These are phyloP conservation scores for Leucophenga maculata DNA, from an alignment of 2,888 invertebrate species.

Conservation along the genomic window DNA sequence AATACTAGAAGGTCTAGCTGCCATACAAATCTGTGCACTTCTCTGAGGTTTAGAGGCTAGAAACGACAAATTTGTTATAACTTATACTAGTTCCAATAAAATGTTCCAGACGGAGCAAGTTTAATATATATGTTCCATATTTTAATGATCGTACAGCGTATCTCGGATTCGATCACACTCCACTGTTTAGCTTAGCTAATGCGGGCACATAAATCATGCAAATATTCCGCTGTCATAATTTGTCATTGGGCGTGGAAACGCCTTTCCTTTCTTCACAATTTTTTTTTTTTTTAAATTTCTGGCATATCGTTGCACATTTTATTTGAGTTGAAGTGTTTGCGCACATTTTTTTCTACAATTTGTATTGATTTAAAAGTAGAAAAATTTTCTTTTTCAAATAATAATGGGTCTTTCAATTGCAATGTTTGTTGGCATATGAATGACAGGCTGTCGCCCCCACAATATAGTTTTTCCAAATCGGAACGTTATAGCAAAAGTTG, in stretches of 20 bases:
- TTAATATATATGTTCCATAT: too few species aligned
- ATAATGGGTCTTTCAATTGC: not conserved
- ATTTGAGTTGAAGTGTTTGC: not conserved
- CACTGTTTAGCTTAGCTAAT: not conserved
- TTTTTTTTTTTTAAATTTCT: not conserved
- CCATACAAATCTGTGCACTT: too few species aligned
- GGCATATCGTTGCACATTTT: not conserved
- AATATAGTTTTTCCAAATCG: too few species aligned
- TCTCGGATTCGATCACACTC: too few species aligned
- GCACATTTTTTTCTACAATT: not conserved
- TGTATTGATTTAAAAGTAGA: not conserved
- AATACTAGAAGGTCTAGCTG: too few species aligned
- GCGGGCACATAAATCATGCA: constrained; percentile 61
- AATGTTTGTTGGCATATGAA: too few species aligned
- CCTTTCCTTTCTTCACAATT: constrained; percentile 44
- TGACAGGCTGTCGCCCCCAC: too few species aligned
- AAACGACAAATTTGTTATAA: too few species aligned
- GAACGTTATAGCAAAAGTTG: not conserved
- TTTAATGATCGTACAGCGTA: too few species aligned
- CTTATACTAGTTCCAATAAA: too few species aligned
- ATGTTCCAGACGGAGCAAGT: too few species aligned
- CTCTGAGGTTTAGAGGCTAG: too few species aligned
- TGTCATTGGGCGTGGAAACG: constrained; percentile 67
- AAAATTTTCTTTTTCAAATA: not conserved
- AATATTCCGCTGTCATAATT: constrained; percentile 67